Percentiles rank a stretch among this genome's conserved stretches.
phyloP scores from a whole-genome alignment of 2,113 vertebrate species.

The Bothrops jararaca region DNA sequence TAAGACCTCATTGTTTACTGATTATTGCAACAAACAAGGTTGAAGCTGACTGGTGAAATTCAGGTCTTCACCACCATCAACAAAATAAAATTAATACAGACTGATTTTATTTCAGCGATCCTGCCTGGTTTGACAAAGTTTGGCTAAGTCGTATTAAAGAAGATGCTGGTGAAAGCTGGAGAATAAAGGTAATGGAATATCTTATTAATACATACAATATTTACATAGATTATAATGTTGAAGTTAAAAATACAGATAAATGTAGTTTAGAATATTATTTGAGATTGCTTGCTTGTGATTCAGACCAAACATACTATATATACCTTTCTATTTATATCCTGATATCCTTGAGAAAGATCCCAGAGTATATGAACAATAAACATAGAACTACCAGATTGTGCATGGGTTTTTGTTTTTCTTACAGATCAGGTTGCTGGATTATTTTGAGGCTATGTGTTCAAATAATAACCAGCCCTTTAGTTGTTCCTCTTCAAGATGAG shows the following conservation, averaged over 20 bases:
- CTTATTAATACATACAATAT: neutral
- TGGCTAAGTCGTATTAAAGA: constrained; percentile 93
- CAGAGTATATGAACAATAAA: neutral
- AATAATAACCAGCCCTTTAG: neutral
- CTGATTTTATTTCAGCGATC: constrained; percentile 78
- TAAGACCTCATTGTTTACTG: neutral
- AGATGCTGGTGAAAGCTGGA: constrained; percentile 90
- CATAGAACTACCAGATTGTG: neutral
- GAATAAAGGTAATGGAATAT: constrained; percentile 86
- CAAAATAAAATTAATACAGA: neutral
- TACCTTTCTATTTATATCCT: neutral
- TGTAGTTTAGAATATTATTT: neutral
- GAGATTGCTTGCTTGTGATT: neutral
- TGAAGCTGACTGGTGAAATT: constrained; percentile 10
- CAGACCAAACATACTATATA: neutral
- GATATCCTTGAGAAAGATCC: neutral
- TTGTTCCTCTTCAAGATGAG: neutral
- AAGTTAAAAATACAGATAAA: neutral
- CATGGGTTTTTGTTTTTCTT: neutral
- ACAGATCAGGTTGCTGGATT: neutral
- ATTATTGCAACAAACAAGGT: neutral
- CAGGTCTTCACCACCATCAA: neutral
- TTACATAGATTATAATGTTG: neutral
- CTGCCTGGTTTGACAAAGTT: constrained; percentile 83
- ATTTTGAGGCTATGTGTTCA: neutral